Base-by-base conservation (phyloP, 2,888 invertebrate genomes). In the Ormyrus labotus region DNA sequence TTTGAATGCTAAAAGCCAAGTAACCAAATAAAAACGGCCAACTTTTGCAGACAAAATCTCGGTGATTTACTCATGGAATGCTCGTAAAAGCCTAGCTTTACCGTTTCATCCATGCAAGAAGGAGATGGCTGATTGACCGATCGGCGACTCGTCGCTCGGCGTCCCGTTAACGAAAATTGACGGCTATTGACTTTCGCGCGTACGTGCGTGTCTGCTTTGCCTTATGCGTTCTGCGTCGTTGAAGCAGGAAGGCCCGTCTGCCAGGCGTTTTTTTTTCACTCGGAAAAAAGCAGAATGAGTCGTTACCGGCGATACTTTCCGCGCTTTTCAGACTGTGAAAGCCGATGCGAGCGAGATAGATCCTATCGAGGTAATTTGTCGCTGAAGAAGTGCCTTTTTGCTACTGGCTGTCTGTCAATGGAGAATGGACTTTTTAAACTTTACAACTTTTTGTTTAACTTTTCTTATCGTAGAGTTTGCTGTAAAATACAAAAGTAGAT, bases 131-230 rank as follows among this genome's bases (percentile, higher is more conserved):
- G 80, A 78, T 78, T 53, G 77, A 67, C 57, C 73, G 73, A 73
- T 79, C 68, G 73, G 6, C 57, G 45, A 11, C 11, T n/a, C n/a
- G 45, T 19, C 11, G 57, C 34, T 34, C 34, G 34, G 34, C 60
- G 81, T 88, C 84, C 87, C 88, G 88, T 87, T 87, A 86, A 78
- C 72, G 83, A 85, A 85, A 88, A 86, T 85, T 85, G 84, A 84
- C 82, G 83, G 80, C 83, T 83, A 85, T 86, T 82, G 85, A 81
- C 34, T 34, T 34, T 34, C 34, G 34, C 34, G 34, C 34, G 83
- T 80, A 7, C 51, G 61, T 64, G 11, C 48, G 6, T 13, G 64
- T 13, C n/a, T 6, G 63, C n/a, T 34, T 34, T 34, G n/a, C 50
- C 19, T 13, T 5, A 19, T n/a, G 13, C 34, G 57, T 57, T 65